phyloP scores from a whole-genome alignment of 2,888 invertebrate genomes.

The Ypsolopha sequella region DNA sequence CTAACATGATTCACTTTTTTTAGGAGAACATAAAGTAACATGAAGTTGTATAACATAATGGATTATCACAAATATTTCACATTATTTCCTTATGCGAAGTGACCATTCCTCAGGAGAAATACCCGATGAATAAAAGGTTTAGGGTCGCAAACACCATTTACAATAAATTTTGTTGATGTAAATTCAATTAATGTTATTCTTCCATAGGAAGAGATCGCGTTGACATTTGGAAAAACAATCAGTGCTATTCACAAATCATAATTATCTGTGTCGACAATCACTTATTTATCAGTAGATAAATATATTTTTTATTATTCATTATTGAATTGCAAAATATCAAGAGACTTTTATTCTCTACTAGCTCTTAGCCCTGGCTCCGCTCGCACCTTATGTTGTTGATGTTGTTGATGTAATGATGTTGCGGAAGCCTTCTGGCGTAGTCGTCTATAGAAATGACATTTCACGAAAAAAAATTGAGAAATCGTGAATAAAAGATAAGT shows the following conservation, averaged over 20 bases:
- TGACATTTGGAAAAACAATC: not conserved
- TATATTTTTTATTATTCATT: no score
- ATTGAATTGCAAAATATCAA: no score
- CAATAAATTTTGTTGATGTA: not conserved
- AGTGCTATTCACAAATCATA: not conserved
- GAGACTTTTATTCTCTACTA: no score
- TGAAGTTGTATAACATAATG: not conserved
- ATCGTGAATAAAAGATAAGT: no score
- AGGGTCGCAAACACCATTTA: not conserved
- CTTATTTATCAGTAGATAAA: not conserved
- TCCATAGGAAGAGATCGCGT: not conserved
- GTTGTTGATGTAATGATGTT: no score
- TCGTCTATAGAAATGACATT: no score
- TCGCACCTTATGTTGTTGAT: no score
- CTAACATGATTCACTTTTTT: not conserved
- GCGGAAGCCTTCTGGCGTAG: no score
- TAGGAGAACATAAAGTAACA: not conserved
- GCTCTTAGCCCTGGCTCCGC: no score
- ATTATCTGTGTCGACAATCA: not conserved
- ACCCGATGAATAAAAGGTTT: no score
- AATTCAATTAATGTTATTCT: not conserved
- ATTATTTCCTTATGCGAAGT: not conserved
- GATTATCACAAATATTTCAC: not conserved
- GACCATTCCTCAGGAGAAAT: no score
- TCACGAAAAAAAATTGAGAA: no score